Evolutionary conservation across 2,888 invertebrate genomes (phyloP), one percentile per base, ranked within the genome.

Genomic region (Tetranychus piercei): DNA sequence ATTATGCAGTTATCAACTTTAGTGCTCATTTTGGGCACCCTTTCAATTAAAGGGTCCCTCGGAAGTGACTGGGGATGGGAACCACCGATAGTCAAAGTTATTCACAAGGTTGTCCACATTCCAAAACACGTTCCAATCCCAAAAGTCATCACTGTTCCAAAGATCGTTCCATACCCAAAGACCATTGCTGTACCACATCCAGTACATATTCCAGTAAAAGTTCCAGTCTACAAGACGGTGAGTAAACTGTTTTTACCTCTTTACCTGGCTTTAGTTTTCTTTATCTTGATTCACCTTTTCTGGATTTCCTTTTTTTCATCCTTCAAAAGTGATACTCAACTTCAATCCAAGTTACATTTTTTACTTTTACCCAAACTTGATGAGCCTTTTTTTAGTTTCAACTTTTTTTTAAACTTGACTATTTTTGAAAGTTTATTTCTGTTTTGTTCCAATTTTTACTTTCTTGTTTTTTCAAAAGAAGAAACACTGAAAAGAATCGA

Each of bases 191-290:
- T 79, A 15, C 79, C 79, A 7, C 78, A 79, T 74, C 78, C 77
- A 20, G 78, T 79, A 18, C 79, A 79, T n/a, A 77, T 79, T 18
- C 79, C 55, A 20, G 78, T 78, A 66, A 77, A 78, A 71, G 79
- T 79, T 15, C 79, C 79, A 15, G 77, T 79, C 15, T 78, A 79
- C 45, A 79, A 79, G 72, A 79, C 79, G 5, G 78, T 78, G 44
- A 69, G 69, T 69, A 23, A 55, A 55, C 15, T 55, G 11, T 55
- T 55, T 6, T 5, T 15, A 15, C 15, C 1, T 55, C 6, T 9
- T 55, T 55, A 15, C 55, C 9, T 55, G 55, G 2, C 15, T 55
- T 15, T 55, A 15, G 55, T 15, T 55, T 55, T 15, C 1, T 11
- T 55, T 69, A 11, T 4, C 20, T 69, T 6, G 23, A 22, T 22